phyloP scores from a whole-genome alignment of 2,888 invertebrate species.

The Heterodera filipjevi region DNA sequence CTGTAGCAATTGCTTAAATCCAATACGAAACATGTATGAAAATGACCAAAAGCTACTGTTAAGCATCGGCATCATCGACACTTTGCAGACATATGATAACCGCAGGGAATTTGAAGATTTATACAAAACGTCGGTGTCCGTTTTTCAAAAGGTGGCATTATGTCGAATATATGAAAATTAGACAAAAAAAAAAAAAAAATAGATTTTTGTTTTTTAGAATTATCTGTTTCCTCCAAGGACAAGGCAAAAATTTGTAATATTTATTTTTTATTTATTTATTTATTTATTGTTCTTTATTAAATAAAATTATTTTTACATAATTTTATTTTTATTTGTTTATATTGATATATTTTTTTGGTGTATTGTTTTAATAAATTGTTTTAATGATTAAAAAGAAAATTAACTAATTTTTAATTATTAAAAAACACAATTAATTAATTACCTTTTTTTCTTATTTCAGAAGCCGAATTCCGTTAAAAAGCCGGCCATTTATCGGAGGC shows the following conservation, averaged over 20 bases:
- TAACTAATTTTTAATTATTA: no score
- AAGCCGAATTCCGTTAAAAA: no score
- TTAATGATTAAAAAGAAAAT: no score
- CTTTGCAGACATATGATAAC: neutral
- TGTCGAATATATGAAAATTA: neutral
- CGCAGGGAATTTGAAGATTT: neutral
- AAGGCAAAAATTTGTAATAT: neutral
- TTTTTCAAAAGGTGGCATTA: neutral
- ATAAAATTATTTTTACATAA: no score
- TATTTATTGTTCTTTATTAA: no score
- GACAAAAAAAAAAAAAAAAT: neutral
- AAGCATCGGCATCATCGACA: neutral
- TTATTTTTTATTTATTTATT: neutral
- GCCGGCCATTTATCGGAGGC: no score
- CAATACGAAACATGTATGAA: neutral
- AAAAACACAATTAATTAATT: no score
- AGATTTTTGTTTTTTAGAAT: neutral
- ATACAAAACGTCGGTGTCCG: neutral
- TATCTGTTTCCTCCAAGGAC: neutral
- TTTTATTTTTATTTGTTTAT: no score
- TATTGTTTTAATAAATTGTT: no score
- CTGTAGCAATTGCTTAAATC: neutral
- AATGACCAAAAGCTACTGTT: neutral
- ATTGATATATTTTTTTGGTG: neutral
- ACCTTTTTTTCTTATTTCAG: no score